Conservation (phyloP, 2,888 invertebrate genomes). For the Cataglyphis albicans region DNA sequence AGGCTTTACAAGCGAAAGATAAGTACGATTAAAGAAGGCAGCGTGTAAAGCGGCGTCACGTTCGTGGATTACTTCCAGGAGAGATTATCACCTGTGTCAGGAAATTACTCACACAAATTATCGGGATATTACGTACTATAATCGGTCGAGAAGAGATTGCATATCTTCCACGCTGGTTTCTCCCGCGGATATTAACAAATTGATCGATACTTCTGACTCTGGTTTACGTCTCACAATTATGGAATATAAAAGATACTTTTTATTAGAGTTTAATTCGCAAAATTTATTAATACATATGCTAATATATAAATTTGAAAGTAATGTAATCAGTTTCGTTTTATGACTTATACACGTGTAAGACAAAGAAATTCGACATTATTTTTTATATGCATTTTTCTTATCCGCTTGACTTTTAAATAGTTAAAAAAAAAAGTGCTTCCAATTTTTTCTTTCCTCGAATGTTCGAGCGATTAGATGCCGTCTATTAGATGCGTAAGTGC, state of each 20-base stretch:
- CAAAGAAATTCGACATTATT: background rate
- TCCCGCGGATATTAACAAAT: slow-evolving; percentile 59
- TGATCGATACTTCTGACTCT: slow-evolving; percentile 51
- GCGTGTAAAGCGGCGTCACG: slow-evolving; percentile 60
- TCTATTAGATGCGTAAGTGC: slow-evolving; percentile 29
- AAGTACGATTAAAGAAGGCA: slow-evolving; percentile 27
- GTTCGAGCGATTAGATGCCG: background rate
- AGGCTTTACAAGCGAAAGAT: background rate
- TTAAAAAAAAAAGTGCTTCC: background rate
- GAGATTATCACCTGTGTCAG: slow-evolving; percentile 65
- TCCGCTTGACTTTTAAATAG: background rate
- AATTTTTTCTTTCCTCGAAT: background rate
- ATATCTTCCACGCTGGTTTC: slow-evolving; percentile 20
- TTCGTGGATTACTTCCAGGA: slow-evolving; percentile 68
- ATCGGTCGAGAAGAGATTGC: slow-evolving; percentile 59
- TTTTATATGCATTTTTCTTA: background rate
- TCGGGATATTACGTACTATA: slow-evolving; percentile 64
- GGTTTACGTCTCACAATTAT: background rate
- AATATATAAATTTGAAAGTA: background rate
- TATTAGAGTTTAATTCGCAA: background rate
- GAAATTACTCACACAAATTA: slow-evolving; percentile 66
- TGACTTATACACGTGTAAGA: background rate
- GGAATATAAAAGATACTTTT: background rate
- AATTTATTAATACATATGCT: background rate
- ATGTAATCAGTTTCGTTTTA: background rate